A percentile compares a stretch with the other conserved stretches of the same genome.
Evolutionary conservation across 2,888 invertebrate species (phyloP).

Genomic region (Liopterus haemorrhoidalis): DNA sequence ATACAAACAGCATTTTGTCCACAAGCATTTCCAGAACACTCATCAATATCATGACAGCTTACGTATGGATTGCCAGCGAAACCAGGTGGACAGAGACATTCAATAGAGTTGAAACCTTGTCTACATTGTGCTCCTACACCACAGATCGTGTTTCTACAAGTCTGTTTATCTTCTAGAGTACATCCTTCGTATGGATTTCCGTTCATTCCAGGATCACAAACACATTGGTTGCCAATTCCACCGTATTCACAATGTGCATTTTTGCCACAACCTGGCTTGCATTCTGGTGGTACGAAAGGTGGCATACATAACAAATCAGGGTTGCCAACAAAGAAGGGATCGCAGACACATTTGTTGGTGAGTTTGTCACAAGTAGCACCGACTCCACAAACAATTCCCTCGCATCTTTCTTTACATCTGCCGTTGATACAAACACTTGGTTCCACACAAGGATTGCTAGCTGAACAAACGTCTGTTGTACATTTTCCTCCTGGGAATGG

Average conservation of each 20-base stretch:
- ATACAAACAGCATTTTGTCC: constrained; percentile 83
- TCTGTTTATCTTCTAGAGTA: constrained; percentile 61
- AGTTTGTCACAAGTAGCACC: constrained; percentile 79
- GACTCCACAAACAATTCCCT: constrained; percentile 78
- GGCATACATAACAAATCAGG: constrained; percentile 87
- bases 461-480: constrained; percentile 73
- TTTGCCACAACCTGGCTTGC: constrained; percentile 71
- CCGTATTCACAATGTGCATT: constrained; percentile 87
- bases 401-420: constrained; percentile 82
- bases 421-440: constrained; percentile 80
- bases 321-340: constrained; percentile 82
- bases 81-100: constrained; percentile 77
- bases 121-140: constrained; percentile 75
- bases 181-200: constrained; percentile 87
- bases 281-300: constrained; percentile 70
- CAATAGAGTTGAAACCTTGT: constrained; percentile 65
- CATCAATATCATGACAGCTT: constrained; percentile 73
- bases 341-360: constrained; percentile 78
- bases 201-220: constrained; percentile 74
- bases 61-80: constrained; percentile 84
- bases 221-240: constrained; percentile 62
- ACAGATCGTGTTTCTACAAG: constrained; percentile 67
- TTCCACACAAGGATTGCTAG: constrained; percentile 67
- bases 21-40: constrained; percentile 71
- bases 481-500: constrained; percentile 88